Percentiles rank a stretch among this genome's conserved stretches.
phyloP scores from a whole-genome alignment of 2,888 invertebrate species.

The Plebejus melissa region DNA sequence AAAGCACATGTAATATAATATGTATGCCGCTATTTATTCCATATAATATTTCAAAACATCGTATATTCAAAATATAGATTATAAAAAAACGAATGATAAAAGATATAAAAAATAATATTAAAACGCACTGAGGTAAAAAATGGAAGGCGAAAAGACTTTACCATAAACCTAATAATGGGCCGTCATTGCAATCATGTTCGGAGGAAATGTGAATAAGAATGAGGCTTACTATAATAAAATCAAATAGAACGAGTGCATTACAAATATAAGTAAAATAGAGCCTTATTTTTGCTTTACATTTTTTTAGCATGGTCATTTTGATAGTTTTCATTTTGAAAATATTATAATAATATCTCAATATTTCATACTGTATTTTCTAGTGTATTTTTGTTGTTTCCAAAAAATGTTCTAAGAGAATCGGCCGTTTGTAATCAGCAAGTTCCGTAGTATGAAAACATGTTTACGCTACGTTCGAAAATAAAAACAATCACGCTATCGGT shows the following conservation, averaged over 20 bases:
- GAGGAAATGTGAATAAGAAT: constrained; percentile 12
- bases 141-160: constrained; percentile 5
- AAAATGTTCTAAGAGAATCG: not conserved
- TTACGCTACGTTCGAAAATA: constrained; percentile 36
- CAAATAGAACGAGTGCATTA: constrained; percentile 7
- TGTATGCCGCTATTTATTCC: not conserved
- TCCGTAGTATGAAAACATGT: constrained; percentile 34
- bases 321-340: not conserved
- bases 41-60: not conserved
- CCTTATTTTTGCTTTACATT: not conserved
- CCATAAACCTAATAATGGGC: constrained; percentile 17
- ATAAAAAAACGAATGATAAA: not conserved
- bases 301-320: not conserved
- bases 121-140: not conserved
- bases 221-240: not conserved
- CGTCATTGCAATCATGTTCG: constrained; percentile 14
- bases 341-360: not conserved
- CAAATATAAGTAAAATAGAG: not conserved
- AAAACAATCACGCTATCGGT: constrained; percentile 40
- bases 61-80: not conserved
- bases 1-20: not conserved
- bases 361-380: too few species aligned
- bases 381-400: not conserved
- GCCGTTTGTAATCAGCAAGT: constrained; percentile 3
- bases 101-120: not conserved